phyloP scores from a whole-genome alignment of 2,888 invertebrate species.

The Dryobota labecula region DNA sequence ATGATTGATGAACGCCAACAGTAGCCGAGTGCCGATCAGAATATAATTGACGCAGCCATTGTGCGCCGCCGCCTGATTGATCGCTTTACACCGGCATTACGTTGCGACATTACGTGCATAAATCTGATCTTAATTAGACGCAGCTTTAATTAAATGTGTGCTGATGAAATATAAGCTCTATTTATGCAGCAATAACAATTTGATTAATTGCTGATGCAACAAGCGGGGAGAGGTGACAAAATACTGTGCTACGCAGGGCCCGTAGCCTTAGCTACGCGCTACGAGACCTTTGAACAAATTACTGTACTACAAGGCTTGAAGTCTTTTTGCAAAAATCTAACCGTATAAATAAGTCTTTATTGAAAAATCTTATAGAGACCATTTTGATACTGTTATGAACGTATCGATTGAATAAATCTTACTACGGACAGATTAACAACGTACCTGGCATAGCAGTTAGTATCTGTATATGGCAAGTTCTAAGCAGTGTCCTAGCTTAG shows the following conservation, averaged over 20 bases:
- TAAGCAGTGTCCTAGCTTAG: constrained; percentile 58
- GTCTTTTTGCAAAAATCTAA: constrained; percentile 4
- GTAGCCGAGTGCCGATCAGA: constrained; percentile 78
- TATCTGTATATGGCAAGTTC: constrained; percentile 29
- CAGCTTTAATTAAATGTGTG: constrained; percentile 80
- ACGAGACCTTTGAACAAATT: constrained; percentile 40
- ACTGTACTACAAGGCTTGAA: background rate
- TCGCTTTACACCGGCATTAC: constrained; percentile 69
- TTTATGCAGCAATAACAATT: constrained; percentile 71
- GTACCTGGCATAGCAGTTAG: background rate
- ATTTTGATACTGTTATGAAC: background rate
- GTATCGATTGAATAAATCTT: constrained; percentile 4
- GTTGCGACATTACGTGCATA: constrained; percentile 74
- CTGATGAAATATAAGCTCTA: constrained; percentile 78
- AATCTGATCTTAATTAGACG: constrained; percentile 82
- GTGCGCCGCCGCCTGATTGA: constrained; percentile 77
- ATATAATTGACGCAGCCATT: constrained; percentile 84
- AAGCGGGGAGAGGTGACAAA: constrained; percentile 61
- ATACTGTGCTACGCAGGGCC: constrained; percentile 60
- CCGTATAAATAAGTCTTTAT: background rate
- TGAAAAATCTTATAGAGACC: background rate
- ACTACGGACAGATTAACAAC: constrained; percentile 2
- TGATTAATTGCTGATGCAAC: constrained; percentile 72
- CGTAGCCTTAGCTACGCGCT: constrained; percentile 64
- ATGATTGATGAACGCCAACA: constrained; percentile 86